Percentiles rank a stretch among this genome's conserved stretches.
phyloP scores from a whole-genome alignment of 2,797 vertebrate genomes.

The Lagocephalus sceleratus region DNA sequence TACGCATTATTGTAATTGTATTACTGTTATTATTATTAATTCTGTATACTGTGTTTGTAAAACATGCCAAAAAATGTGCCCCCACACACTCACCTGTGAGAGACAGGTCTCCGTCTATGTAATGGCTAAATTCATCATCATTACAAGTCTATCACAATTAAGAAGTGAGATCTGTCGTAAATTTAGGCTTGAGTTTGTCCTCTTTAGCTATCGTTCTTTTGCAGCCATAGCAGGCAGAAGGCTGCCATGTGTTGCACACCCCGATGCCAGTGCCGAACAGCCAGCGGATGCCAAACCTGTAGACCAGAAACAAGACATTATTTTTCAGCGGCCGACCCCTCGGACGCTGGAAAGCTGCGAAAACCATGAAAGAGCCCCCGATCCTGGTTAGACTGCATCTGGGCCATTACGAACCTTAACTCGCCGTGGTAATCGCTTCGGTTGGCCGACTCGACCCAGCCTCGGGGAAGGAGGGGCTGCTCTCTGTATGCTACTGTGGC shows the following conservation, averaged over 20 bases:
- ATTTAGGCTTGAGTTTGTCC: constrained; percentile 55
- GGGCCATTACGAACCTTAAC: constrained; percentile 64
- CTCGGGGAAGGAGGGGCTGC: constrained; percentile 46
- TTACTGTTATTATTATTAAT: constrained; percentile 31
- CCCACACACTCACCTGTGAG: constrained; percentile 32
- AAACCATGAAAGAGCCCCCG: constrained; percentile 50
- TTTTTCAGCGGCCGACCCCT: constrained; percentile 54
- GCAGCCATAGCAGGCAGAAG: constrained; percentile 52
- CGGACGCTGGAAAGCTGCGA: constrained; percentile 53
- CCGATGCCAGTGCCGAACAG: constrained; percentile 51
- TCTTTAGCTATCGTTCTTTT: constrained; percentile 59
- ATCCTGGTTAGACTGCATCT: constrained; percentile 53
- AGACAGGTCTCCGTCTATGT: constrained; percentile 23
- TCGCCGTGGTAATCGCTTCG: constrained; percentile 69
- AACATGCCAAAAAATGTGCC: constrained; percentile 36
- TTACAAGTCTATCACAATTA: constrained; percentile 57
- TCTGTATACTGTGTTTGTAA: constrained; percentile 36
- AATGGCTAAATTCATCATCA: constrained; percentile 47
- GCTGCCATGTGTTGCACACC: constrained; percentile 55
- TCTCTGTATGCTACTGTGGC: constrained; percentile 51
- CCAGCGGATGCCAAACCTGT: constrained; percentile 62
- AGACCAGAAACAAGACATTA: constrained; percentile 60
- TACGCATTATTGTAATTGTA: constrained; percentile 32
- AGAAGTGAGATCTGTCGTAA: constrained; percentile 50
- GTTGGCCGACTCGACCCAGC: constrained; percentile 62